Evolutionary conservation across 2,113 vertebrate genomes (phyloP), one percentile per base, ranked within the genome.

Genomic region (Cynopterus brachyotis): DNA sequence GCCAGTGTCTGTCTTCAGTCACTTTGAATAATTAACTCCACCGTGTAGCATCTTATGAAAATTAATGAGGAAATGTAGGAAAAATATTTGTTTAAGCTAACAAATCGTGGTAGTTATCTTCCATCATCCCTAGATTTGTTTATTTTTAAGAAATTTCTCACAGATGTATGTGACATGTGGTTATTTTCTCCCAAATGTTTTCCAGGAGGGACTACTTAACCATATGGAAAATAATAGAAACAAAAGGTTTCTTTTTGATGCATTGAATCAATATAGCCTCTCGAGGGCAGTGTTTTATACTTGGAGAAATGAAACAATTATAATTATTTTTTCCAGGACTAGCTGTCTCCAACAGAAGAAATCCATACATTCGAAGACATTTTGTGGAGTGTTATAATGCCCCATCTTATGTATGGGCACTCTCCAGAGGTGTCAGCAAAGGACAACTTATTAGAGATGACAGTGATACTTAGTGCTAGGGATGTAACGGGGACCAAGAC

Each of bases 91-190:
- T 66, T 90, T 80, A 95, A 93, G 53, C 45, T 91, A 75, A 89
- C 67, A 86, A 89, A 81, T 76, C 85, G n/a, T 80, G n/a, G 87
- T 87, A 75, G 88, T 95, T 76, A 67, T 89, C 89, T 94, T 79
- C 59, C 40, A 67, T 47, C 73, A 50, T 96, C 73, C n/a, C 73
- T 95, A 93, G 57, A 95, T 96, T 96, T 90, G 91, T 97, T 97
- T 97, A 91, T 96, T 97, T 97, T 97, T 70, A 83, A 96, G 78
- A 94, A 91, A 96, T 87, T 82, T 96, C 82, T 96, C 93, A 93
- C 95, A 97, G 93, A 95, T 97, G 93, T 97, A 95, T 81, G 76
- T 96, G 85, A 93, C 85, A 92, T 75, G 75, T 96, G 91, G 55
- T 13, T 95, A 82, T 97, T 94, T 97, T 94, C 42, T 88, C 85